Conservation (phyloP, 2,113 vertebrate genomes). For the Beaufortia kweichowensis region DNA sequence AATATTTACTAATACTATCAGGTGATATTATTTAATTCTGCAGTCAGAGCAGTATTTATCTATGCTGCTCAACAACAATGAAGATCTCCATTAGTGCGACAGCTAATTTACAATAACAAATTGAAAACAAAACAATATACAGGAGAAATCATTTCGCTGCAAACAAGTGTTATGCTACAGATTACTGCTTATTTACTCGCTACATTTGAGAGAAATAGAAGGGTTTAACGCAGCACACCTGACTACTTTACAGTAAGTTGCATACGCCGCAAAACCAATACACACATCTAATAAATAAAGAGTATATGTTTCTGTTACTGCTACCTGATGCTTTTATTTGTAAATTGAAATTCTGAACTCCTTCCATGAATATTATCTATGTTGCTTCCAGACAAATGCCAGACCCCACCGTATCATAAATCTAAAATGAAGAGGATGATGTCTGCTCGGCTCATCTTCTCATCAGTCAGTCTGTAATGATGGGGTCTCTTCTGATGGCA, state of each 20-base stretch:
- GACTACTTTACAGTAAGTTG: no score
- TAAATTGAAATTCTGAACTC: conserved; percentile 5
- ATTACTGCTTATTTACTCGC: no score
- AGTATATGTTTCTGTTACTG: neutral
- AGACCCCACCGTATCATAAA: conserved; percentile 26
- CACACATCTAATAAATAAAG: neutral
- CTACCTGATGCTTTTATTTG: conserved; percentile 4
- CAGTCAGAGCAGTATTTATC: neutral
- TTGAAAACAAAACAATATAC: neutral
- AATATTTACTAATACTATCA: no score
- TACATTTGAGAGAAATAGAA: no score
- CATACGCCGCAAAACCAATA: neutral
- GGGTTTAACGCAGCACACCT: no score
- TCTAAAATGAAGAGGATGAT: conserved; percentile 40
- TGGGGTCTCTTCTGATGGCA: conserved; percentile 23
- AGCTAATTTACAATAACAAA: conserved; percentile 1
- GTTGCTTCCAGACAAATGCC: conserved; percentile 4
- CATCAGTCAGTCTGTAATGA: conserved; percentile 48
- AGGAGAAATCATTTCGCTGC: neutral
- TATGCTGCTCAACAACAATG: neutral
- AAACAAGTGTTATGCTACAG: neutral
- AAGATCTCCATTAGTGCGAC: conserved; percentile 1
- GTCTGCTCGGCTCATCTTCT: conserved; percentile 6
- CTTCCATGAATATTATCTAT: conserved; percentile 14
- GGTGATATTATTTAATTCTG: no score